Base-by-base conservation (phyloP, 2,797 vertebrate species). In the Lepus oiostolus region DNA sequence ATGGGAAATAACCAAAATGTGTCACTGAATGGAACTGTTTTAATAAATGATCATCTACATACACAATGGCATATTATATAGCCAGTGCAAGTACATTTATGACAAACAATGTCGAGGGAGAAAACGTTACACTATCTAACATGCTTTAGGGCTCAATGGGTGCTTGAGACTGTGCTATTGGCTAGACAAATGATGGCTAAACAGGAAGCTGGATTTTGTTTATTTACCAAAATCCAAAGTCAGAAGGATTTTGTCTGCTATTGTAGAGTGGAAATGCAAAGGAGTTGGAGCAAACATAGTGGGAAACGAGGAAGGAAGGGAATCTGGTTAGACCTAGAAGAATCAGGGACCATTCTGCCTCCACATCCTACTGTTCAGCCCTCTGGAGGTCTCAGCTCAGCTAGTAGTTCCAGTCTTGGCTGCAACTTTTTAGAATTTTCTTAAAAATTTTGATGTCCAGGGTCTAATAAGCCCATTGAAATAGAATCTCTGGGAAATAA, bases 1-100 rank as follows among this genome's bases (percentile, higher is more conserved):
- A 62, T 81, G 7, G 35, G 52, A 95, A 77, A 85, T 90, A 88
- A 80, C 24, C 22, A 89, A 88, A 88, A 58, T 54, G 21, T 52
- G 0, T 74, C 80, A 94, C 21, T 62, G 4, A 30, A 42, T 68
- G 12, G 16, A 54, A 71, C 5, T 47, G 5, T 47, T 96, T 88
- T 75, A 74, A 77, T 77, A 94, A 77, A 85, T 26, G 70, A 75
- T 28, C 1, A 35, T 54, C 0, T 58, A 42, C 52, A 17, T 16
- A 60, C 12, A 63, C 10, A 5, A 38, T 17, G 35, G 71, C 16
- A 52, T 88, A 58, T 75, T 63, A 42, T 62, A 9, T 22, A 93
- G 38, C 4, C 10, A 72, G 42, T 81, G 30, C 5, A 83, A 70
- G 84, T 71, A 60, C 2, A 65, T 70, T 75, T 32, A 38, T 26